These are phyloP conservation scores for Uloborus plumipes DNA, from an alignment of 2,888 invertebrate species.

Conservation along the genomic window DNA sequence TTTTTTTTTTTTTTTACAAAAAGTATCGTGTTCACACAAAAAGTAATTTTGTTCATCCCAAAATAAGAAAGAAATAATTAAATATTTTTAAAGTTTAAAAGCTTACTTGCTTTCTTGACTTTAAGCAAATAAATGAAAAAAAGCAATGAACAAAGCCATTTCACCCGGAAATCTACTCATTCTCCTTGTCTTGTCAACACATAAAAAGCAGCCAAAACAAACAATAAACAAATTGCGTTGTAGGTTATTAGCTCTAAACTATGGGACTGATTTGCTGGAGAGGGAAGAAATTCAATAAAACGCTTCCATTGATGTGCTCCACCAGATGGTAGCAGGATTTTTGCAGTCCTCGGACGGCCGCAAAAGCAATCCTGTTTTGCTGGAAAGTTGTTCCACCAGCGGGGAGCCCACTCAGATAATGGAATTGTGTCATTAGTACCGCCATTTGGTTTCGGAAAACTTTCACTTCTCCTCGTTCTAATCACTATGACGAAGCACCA, in stretches of 20 bases:
- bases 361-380: constrained; percentile 49
- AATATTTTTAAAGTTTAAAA: too few relatives aligned
- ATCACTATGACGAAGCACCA: constrained; percentile 11
- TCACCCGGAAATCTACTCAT: too few relatives aligned
- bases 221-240: constrained; percentile 13
- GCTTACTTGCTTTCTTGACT: too few relatives aligned
- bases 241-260: constrained; percentile 49
- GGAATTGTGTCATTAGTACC: constrained; percentile 60
- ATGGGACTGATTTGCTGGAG: constrained; percentile 23
- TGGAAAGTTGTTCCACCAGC: constrained; percentile 44
- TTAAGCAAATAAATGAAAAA: too few relatives aligned
- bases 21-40: too few relatives aligned
- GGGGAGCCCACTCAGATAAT: constrained; percentile 55
- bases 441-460: constrained; percentile 52
- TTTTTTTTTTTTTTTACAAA: too few relatives aligned
- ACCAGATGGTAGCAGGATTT: constrained; percentile 7
- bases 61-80: too few relatives aligned
- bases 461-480: constrained; percentile 34
- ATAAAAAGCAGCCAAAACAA: constrained; percentile 28
- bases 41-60: too few relatives aligned
- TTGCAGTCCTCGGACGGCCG: constrained; percentile 8
- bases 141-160: too few relatives aligned
- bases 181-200: constrained; percentile 19
- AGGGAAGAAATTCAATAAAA: constrained; percentile 29
- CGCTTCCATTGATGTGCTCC: neutral